Evolutionary conservation across 92 coral and sea anemone genomes (phyloP).

Genomic region (Parazoanthus atlanticus): DNA sequence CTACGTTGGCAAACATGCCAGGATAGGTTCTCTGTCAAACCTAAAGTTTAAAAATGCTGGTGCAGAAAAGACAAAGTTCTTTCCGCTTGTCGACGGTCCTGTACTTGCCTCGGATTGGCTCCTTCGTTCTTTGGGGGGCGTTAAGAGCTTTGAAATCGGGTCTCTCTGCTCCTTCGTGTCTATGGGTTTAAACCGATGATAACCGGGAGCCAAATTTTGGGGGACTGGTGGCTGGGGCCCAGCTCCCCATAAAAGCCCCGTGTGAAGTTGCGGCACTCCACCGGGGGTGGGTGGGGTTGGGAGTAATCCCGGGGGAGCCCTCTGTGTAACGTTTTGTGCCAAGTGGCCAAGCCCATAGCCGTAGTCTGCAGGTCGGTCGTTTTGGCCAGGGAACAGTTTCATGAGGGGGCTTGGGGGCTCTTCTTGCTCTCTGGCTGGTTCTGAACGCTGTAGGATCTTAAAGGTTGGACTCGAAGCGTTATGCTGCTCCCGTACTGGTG

Average conservation of each 20-base stretch:
- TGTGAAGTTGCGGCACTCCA: conserved; percentile 22
- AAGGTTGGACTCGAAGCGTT: conserved; percentile 50
- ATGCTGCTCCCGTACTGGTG: conserved; percentile 57
- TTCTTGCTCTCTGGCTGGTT: conserved; percentile 22
- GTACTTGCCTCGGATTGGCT: conserved; percentile 36
- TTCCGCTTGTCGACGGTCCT: conserved; percentile 24
- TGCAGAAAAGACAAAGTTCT: conserved; percentile 64
- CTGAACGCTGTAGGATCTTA: conserved; percentile 82
- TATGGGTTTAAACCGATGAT: conserved; percentile 32
- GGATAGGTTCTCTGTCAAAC: conserved; percentile 76
- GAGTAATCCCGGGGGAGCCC: not conserved
- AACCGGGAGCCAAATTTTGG: conserved; percentile 40
- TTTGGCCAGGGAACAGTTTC: conserved; percentile 46
- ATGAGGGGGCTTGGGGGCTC: conserved; percentile 50
- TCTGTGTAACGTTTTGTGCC: conserved; percentile 1
- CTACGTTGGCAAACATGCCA: conserved; percentile 64
- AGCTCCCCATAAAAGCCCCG: conserved; percentile 14
- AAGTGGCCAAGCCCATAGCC: conserved; percentile 23
- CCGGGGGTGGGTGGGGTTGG: conserved; percentile 48
- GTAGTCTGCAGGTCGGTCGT: conserved; percentile 36
- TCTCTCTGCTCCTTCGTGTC: conserved; percentile 36
- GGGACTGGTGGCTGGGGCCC: conserved; percentile 21
- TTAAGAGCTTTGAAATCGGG: conserved; percentile 42
- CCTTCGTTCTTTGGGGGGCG: not conserved
- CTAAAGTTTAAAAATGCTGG: conserved; percentile 79